phyloP scores from a whole-genome alignment of 92 coral and sea anemone genomes.

The Siderastrea radians region DNA sequence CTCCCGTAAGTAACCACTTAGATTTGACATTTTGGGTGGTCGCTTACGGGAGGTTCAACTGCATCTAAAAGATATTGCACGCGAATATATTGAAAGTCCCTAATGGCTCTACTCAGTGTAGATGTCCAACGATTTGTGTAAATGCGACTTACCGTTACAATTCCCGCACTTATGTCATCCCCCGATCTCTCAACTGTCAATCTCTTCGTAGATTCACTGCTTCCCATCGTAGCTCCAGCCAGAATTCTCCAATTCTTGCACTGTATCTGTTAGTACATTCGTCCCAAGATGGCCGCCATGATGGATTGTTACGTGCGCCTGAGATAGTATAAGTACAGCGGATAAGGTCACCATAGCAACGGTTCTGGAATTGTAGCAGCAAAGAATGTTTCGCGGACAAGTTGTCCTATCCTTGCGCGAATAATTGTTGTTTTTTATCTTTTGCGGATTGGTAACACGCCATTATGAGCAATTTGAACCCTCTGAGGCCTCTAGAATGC shows the following conservation, averaged over 20 bases:
- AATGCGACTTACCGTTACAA: constrained; percentile 67
- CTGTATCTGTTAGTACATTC: not conserved
- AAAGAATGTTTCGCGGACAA: not conserved
- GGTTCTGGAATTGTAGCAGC: not conserved
- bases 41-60: no score
- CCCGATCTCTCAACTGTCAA: constrained; percentile 80
- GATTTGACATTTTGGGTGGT: no score
- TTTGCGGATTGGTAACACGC: not conserved
- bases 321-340: constrained; percentile 44
- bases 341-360: constrained; percentile 60
- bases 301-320: constrained; percentile 59
- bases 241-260: not conserved
- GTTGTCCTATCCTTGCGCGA: not conserved
- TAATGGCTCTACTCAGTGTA: not conserved
- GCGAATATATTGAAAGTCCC: not conserved
- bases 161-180: constrained; percentile 74
- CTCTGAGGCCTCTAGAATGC: constrained; percentile 62
- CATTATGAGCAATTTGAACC: constrained; percentile 68
- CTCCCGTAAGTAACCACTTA: no score
- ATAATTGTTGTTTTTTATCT: not conserved
- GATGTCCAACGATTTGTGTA: not conserved
- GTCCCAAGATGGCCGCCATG: constrained; percentile 70
- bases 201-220: constrained; percentile 88
- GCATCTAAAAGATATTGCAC: not conserved
- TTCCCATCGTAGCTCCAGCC: constrained; percentile 67